phyloP scores from a whole-genome alignment of 2,797 vertebrate species.

The Micromesistius poutassou region DNA sequence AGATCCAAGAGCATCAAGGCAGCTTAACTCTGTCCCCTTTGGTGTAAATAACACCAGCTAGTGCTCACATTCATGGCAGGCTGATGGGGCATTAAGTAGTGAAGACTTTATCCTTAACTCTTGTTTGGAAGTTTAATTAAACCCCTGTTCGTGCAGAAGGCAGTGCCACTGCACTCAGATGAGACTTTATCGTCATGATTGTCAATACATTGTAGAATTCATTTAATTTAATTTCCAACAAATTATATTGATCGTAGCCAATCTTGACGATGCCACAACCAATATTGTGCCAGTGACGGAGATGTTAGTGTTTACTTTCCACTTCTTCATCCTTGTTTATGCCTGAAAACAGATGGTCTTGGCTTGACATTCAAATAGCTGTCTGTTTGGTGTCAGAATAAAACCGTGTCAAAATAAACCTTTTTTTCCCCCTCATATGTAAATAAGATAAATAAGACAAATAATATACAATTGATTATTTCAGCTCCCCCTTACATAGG shows the following conservation, averaged over 20 bases:
- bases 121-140: slow-evolving; percentile 65
- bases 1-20: slow-evolving; percentile 59
- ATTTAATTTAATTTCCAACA: slow-evolving; percentile 39
- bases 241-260: slow-evolving; percentile 42
- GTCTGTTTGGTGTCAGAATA: not conserved
- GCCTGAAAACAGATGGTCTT: slow-evolving; percentile 21
- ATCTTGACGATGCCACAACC: slow-evolving; percentile 26
- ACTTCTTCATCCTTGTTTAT: not conserved
- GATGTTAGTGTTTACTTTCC: not conserved
- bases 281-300: slow-evolving; percentile 22
- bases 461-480: not conserved
- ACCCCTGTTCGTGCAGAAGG: slow-evolving; percentile 41
- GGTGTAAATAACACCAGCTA: slow-evolving; percentile 64
- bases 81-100: slow-evolving; percentile 60
- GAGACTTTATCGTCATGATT: slow-evolving; percentile 43
- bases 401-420: not conserved
- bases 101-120: slow-evolving; percentile 61
- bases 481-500: not conserved
- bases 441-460: too few relatives aligned
- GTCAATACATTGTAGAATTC: slow-evolving; percentile 45
- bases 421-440: not conserved
- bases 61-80: slow-evolving; percentile 47
- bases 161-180: slow-evolving; percentile 36
- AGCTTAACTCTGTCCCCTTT: slow-evolving; percentile 59
- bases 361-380: not conserved